phyloP scores from a whole-genome alignment of 2,797 vertebrate genomes.

The Galago senegalensis region DNA sequence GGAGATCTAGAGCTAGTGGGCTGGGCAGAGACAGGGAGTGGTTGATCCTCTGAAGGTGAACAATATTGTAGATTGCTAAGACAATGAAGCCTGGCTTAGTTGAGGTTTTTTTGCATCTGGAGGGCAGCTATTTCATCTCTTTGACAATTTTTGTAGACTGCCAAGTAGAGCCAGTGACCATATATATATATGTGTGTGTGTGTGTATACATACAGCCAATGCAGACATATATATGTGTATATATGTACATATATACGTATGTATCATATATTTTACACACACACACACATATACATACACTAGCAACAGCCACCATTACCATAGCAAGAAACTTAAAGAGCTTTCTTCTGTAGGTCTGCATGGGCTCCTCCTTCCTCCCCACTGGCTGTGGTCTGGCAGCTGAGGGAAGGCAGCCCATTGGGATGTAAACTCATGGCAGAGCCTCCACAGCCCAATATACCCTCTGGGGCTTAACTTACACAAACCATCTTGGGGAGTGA shows the following conservation, averaged over 20 bases:
- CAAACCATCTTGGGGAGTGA: background rate
- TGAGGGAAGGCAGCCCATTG: fast-evolving
- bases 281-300: background rate
- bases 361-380: background rate
- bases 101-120: background rate
- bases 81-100: background rate
- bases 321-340: background rate
- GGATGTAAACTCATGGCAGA: background rate
- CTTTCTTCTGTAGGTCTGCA: background rate
- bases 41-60: background rate
- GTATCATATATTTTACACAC: too few relatives aligned
- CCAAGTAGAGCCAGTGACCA: background rate
- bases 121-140: background rate
- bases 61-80: background rate
- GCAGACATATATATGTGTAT: too few relatives aligned
- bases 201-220: too few relatives aligned
- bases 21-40: background rate
- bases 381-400: background rate
- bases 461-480: background rate
- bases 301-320: background rate
- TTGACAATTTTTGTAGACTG: background rate
- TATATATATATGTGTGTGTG: too few relatives aligned
- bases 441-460: background rate
- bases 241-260: too few relatives aligned
- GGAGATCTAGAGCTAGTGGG: background rate